Percentiles rank a stretch among this genome's conserved stretches.
Conservation (phyloP, 2,113 vertebrate species). For the Dissostichus mawsoni region DNA sequence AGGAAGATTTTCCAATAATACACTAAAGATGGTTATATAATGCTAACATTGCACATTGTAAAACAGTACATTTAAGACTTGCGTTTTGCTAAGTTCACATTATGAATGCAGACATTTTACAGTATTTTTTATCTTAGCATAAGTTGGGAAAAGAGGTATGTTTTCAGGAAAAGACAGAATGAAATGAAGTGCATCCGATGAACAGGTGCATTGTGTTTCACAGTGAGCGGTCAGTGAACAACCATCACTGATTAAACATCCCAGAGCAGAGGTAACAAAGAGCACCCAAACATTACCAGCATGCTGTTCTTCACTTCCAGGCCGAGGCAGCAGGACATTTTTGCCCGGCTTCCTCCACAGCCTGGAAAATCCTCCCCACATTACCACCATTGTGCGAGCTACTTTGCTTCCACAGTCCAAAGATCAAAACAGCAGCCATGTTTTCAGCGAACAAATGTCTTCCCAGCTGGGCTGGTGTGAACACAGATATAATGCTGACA, state of each 20-base stretch:
- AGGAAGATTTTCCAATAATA: neutral
- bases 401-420: constrained; percentile 85
- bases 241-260: constrained; percentile 42
- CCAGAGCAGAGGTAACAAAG: constrained; percentile 38
- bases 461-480: constrained; percentile 80
- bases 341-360: constrained; percentile 70
- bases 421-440: constrained; percentile 87
- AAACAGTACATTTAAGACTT: neutral
- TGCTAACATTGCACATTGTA: neutral
- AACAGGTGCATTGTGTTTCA: constrained; percentile 21
- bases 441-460: constrained; percentile 84
- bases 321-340: constrained; percentile 67
- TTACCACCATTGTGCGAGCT: constrained; percentile 78
- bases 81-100: neutral
- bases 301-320: constrained; percentile 43
- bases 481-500: constrained; percentile 87
- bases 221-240: constrained; percentile 7
- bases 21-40: too few species aligned
- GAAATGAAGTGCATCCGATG: neutral
- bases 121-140: neutral
- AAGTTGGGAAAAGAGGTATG: too few species aligned
- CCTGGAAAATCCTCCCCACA: constrained; percentile 79
- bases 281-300: constrained; percentile 29
- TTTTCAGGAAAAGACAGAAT: neutral
- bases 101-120: neutral